Conservation (phyloP, 1,140 invertebrate species). For the Neuroterus valhalla region DNA sequence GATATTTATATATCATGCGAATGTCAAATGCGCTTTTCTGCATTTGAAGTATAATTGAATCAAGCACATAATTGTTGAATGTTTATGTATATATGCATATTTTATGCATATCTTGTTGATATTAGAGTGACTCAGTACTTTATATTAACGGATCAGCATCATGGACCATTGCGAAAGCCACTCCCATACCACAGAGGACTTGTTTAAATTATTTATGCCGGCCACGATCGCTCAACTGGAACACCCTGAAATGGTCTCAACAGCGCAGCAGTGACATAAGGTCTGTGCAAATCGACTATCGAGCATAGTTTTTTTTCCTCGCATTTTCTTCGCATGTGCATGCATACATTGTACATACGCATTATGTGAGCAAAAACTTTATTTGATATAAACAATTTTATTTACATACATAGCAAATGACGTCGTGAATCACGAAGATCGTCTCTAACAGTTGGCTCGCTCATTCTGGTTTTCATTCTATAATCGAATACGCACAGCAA, state of each 20-base stretch:
- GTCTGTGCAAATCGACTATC: constrained; percentile 34
- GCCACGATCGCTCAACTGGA: constrained; percentile 56
- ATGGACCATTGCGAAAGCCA: constrained; percentile 37
- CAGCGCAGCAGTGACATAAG: constrained; percentile 43
- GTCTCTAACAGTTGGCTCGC: too few species aligned
- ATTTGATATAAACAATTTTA: too few species aligned
- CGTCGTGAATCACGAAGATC: too few species aligned
- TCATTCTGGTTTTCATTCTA: too few species aligned
- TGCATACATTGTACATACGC: constrained; percentile 4
- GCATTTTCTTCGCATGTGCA: not conserved
- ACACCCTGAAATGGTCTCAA: constrained; percentile 47
- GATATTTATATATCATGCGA: too few species aligned
- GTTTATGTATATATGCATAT: not conserved
- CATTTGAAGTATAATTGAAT: not conserved
- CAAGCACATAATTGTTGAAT: not conserved
- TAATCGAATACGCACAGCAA: too few species aligned
- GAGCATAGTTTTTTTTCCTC: constrained; percentile 36
- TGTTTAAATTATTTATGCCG: constrained; percentile 56
- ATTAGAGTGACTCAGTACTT: not conserved
- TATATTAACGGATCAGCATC: not conserved
- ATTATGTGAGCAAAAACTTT: not conserved
- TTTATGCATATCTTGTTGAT: not conserved
- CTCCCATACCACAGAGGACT: constrained; percentile 44
- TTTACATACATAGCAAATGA: too few species aligned
- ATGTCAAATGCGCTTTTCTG: too few species aligned